Conservation (phyloP, 1,140 invertebrate species). For the Uloborus diversus region DNA sequence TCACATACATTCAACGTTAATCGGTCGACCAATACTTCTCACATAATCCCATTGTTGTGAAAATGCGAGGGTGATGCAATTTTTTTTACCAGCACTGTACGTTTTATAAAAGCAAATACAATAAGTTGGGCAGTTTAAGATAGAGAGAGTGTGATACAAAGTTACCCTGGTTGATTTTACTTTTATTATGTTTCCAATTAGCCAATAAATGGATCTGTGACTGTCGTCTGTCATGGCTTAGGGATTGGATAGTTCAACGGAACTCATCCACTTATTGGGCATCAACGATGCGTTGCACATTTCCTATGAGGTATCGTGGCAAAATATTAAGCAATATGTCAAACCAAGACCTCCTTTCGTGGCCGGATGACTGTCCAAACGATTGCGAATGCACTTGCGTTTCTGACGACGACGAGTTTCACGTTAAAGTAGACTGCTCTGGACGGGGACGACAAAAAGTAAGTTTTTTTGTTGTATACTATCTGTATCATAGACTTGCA, state of each 20-base stretch:
- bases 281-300: background rate
- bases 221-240: constrained; percentile 12
- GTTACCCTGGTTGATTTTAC: too few species aligned
- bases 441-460: background rate
- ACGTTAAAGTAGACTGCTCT: constrained; percentile 30
- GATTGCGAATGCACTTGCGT: constrained; percentile 14
- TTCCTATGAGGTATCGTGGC: background rate
- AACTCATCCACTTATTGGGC: background rate
- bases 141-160: too few species aligned
- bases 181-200: too few species aligned
- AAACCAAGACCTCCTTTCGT: background rate
- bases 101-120: too few species aligned
- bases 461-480: too few species aligned
- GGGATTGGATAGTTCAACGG: background rate
- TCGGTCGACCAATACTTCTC: too few species aligned
- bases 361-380: background rate
- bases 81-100: too few species aligned
- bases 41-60: too few species aligned
- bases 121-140: too few species aligned
- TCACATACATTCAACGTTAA: too few species aligned
- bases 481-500: too few species aligned
- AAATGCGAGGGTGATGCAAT: too few species aligned
- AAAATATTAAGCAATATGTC: background rate
- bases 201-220: constrained; percentile 29
- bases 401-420: background rate